These are phyloP conservation scores for Cyanoliseus patagonus DNA, from an alignment of 2,113 vertebrate genomes.

Conservation along the genomic window DNA sequence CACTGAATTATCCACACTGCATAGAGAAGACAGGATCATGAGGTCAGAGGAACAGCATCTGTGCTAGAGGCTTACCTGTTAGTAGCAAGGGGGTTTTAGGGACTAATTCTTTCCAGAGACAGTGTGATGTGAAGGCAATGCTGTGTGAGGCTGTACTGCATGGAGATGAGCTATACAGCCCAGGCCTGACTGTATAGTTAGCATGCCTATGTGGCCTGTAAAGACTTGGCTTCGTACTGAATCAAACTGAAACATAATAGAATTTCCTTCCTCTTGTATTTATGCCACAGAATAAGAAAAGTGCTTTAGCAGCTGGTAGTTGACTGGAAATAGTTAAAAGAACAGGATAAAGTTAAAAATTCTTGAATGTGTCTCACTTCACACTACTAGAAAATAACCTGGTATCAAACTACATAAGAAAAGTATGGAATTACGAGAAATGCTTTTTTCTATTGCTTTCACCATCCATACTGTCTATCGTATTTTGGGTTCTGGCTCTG, in stretches of 20 bases:
- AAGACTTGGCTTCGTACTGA: not conserved
- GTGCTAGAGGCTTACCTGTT: not conserved
- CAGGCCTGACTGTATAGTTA: not conserved
- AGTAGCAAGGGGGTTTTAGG: not conserved
- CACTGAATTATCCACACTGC: not conserved
- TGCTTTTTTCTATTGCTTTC: not conserved
- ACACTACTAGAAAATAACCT: slow-evolving; percentile 11
- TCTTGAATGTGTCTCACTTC: not conserved
- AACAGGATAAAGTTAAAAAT: not conserved
- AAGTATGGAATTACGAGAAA: not conserved
- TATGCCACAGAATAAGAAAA: not conserved
- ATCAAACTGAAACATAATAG: not conserved
- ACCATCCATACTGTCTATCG: not conserved
- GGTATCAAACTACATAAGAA: not conserved
- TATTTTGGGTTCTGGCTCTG: not conserved
- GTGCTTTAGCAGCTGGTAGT: not conserved
- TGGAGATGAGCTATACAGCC: accelerated
- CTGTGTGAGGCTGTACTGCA: not conserved
- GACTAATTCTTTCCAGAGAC: not conserved
- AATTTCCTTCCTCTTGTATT: not conserved
- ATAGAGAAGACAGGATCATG: not conserved
- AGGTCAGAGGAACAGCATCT: not conserved
- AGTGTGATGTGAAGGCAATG: not conserved
- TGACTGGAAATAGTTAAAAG: not conserved
- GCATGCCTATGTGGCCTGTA: not conserved